These are phyloP conservation scores for Montipora foliosa DNA, from an alignment of 64 coral and sea anemone genomes.

Conservation along the genomic window DNA sequence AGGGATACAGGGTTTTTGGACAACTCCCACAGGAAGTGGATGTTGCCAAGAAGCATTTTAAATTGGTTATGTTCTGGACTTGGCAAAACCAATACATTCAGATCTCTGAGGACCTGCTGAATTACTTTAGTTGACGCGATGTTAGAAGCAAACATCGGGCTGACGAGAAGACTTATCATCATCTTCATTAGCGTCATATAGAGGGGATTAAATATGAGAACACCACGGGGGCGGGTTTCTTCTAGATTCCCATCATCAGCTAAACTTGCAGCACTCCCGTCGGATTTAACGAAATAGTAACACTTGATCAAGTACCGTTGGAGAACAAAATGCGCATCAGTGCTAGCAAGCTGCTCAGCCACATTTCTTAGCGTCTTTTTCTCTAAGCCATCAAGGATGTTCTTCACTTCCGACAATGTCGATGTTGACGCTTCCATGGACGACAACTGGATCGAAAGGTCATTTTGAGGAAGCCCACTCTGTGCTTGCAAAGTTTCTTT, in stretches of 20 bases:
- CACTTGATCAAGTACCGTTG: slow-evolving; percentile 22
- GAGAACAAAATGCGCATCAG: slow-evolving; percentile 37
- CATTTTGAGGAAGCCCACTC: slow-evolving; percentile 6
- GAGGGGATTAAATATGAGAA: slow-evolving; percentile 26
- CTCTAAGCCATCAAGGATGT: slow-evolving; percentile 9
- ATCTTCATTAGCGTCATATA: slow-evolving; percentile 14
- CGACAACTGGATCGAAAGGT: slow-evolving; percentile 42
- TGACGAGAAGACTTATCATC: slow-evolving; percentile 8
- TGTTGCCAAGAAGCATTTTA: slow-evolving; percentile 40
- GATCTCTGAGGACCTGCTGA: slow-evolving; percentile 28
- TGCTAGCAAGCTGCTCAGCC: slow-evolving; percentile 12
- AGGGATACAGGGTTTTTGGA: slow-evolving; percentile 21
- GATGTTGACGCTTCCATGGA: slow-evolving; percentile 32
- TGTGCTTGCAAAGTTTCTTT: slow-evolving; percentile 60
- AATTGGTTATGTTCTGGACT: background rate
- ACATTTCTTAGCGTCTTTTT: slow-evolving; percentile 34
- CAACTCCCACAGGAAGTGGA: slow-evolving; percentile 41
- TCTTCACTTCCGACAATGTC: slow-evolving; percentile 23
- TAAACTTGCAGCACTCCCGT: background rate
- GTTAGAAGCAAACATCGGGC: slow-evolving; percentile 38
- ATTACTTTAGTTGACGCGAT: slow-evolving; percentile 42
- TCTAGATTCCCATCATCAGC: background rate
- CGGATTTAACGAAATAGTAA: background rate
- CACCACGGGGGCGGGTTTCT: background rate
- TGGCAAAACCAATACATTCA: slow-evolving; percentile 40